phyloP scores from a whole-genome alignment of 2,113 vertebrate genomes.

The Chinchilla lanigera region DNA sequence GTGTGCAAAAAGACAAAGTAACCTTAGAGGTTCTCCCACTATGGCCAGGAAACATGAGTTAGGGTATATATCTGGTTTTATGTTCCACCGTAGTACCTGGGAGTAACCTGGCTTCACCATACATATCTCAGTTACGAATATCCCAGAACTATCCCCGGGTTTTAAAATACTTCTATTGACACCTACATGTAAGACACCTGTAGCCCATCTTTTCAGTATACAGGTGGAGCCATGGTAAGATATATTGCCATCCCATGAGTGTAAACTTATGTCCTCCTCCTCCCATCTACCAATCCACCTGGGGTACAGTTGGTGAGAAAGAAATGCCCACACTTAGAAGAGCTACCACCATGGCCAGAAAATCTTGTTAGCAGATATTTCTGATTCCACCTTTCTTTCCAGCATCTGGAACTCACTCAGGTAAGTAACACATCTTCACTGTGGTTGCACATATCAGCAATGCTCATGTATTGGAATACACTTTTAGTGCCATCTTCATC shows the following conservation, averaged over 20 bases:
- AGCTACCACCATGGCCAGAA: neutral
- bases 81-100: neutral
- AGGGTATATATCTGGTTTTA: conserved; percentile 72
- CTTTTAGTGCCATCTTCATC: neutral
- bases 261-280: neutral
- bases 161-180: conserved; percentile 64
- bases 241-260: neutral
- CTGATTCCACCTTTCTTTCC: neutral
- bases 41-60: conserved; percentile 82
- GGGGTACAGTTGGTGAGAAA: neutral
- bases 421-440: neutral
- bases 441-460: neutral
- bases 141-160: conserved; percentile 76
- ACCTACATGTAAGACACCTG: neutral
- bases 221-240: neutral
- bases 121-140: fast-evolving
- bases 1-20: neutral
- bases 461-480: neutral
- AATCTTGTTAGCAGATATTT: neutral
- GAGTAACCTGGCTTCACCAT: too few relatives aligned
- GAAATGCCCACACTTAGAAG: neutral
- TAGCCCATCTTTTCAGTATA: too few relatives aligned
- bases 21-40: neutral
- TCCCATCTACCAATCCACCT: neutral
- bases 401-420: neutral